Evolutionary conservation across 2,797 vertebrate species (phyloP), one percentile per base, ranked within the genome.

Genomic region (Myotis pilosus): DNA sequence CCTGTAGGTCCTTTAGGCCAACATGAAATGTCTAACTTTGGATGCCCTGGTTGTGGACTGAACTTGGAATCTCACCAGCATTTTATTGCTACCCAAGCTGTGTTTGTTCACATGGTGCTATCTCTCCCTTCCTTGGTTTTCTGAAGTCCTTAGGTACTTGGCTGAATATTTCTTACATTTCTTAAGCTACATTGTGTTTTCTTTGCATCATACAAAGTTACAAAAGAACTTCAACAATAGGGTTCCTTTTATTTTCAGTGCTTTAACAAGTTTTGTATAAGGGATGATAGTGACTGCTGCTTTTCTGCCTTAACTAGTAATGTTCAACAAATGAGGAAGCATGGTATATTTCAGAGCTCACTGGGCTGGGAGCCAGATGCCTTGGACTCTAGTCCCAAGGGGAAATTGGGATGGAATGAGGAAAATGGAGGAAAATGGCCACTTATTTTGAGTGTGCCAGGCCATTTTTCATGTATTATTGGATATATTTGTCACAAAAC

Each of bases 31-130:
- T 19, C 47, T 64, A 97, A 89, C 97, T 96, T 98, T 98, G 97
- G 89, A 76, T 96, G 96, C 97, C 95, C 28, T 80, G 68, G 75
- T 91, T 2, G 4, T 6, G 76, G 2, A 12, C 93, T 5, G 0
- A 84, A 30, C 74, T 92, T 97, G 96, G 94, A 97, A 95, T 95
- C 38, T 92, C 74, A 20, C 76, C 71, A 92, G 8, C 13, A 94
- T 94, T 93, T 97, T 95, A 62, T 68, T 38, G 36, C 30, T 44
- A 38, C 85, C 33, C 30, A 94, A 97, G 97, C 98, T 99, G 88
- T 98, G 98, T 99, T 98, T 99, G 98, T 94, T 97, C 51, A 53
- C 1, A 83, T 91, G 0, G 25, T 82, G 84, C 97, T 98, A 97
- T 98, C 97, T 75, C 90, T 74, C 92, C 87, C 41, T 92, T 97